Evolutionary conservation across 2,113 vertebrate genomes (phyloP).

Genomic region (Balaeniceps rex): DNA sequence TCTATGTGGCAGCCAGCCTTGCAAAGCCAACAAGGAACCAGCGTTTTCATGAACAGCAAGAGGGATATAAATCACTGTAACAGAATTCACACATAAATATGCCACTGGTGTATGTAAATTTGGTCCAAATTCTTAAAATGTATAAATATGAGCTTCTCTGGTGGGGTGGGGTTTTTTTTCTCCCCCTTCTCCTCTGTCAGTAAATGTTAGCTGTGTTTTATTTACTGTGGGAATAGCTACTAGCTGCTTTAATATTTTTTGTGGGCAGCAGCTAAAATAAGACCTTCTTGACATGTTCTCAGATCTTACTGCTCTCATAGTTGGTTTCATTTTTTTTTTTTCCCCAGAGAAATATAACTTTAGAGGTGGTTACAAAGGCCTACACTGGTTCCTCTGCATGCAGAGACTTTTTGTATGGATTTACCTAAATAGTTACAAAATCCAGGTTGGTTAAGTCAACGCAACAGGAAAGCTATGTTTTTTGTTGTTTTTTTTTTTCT

Average conservation of each 20-base stretch:
- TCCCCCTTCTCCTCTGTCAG: not conserved
- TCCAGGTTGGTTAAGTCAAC: not conserved
- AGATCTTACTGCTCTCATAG: not conserved
- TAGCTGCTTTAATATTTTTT: not conserved
- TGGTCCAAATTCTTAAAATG: not conserved
- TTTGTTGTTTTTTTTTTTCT: not conserved
- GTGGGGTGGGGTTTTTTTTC: not conserved
- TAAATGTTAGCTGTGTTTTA: not conserved
- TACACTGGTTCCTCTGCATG: not conserved
- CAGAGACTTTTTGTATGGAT: not conserved
- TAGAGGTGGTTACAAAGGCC: not conserved
- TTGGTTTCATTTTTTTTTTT: not conserved
- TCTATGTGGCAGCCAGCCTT: not conserved
- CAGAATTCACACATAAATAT: not conserved
- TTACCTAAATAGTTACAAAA: not conserved
- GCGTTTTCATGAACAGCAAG: not conserved
- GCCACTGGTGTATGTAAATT: not conserved
- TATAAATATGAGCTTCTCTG: not conserved
- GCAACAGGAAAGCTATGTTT: not conserved
- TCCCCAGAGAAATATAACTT: not conserved
- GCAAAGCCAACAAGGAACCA: not conserved
- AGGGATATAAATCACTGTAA: not conserved
- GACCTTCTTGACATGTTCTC: not conserved
- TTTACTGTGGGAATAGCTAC: constrained; percentile 33
- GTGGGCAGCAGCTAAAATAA: not conserved